Evolutionary conservation across 2,797 vertebrate species (phyloP), one percentile per base, ranked within the genome.

Genomic region (Cebuella pygmaea): DNA sequence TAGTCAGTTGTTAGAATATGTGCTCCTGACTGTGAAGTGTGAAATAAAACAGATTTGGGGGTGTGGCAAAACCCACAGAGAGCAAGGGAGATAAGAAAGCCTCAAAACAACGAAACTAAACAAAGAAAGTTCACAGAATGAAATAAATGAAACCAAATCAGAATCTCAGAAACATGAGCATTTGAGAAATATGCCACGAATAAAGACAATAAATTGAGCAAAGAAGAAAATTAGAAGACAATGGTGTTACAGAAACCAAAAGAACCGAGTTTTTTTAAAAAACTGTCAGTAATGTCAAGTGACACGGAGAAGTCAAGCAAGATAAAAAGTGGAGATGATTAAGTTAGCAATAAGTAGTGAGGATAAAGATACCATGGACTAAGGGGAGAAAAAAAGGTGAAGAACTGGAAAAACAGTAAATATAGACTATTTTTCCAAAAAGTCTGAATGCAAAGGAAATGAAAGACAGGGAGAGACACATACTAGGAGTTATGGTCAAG

Each of bases 141-240:
- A 88, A 6, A 76, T 22, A 90, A 85, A 14, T 82, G 26, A 96
- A 96, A 83, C 26, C 67, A 91, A 94, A 36, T 48, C 57, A 88
- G 44, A 94, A 89, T 39, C 52, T 92, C 72, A 90, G 55, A 86
- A 70, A 92, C 10, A 83, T 13, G 3, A 90, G 50, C 87, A 93
- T 86, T 79, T 91, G 93, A 93, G 67, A 48, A 95, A 91, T 93
- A 64, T 22, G 50, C 41, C 82, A 96, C n/a, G 82, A 90, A 95
- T 33, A 17, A 92, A 92, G 19, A 88, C 33, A 81, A 64, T 48
- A 88, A 94, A 79, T 19, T 26, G 7, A 93, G 11, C 36, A 95
- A 91, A 90, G 13, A 78, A 24, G 20, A 93, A 75, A 93, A 87
- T 33, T 1, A 85, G 67, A 95, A 93, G 20, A 92, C 24, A 89